These are phyloP conservation scores for Scalopus aquaticus DNA, from an alignment of 2,113 vertebrate genomes.

Conservation along the genomic window DNA sequence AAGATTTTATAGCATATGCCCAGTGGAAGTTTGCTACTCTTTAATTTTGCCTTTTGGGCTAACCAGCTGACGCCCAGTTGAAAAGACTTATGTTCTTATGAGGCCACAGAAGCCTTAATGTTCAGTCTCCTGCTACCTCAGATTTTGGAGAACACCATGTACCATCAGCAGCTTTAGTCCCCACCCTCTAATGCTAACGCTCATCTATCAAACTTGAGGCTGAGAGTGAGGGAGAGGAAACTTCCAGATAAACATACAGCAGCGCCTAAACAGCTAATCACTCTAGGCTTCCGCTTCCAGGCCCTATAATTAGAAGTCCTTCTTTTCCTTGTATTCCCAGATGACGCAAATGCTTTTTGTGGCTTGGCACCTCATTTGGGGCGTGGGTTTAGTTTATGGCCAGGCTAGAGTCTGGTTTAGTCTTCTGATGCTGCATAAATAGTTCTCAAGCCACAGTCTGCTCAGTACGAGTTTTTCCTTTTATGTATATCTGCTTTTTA, in stretches of 20 bases:
- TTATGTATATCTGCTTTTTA: conserved; percentile 85
- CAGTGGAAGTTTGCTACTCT: conserved; percentile 89
- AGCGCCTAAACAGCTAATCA: conserved; percentile 98
- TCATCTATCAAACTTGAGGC: conserved; percentile 90
- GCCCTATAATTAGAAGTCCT: conserved; percentile 99
- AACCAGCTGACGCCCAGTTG: conserved; percentile 94
- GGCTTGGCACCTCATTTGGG: conserved; percentile 99
- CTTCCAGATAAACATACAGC: conserved; percentile 99
- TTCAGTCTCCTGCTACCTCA: conserved; percentile 81
- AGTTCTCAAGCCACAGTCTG: conserved; percentile 93
- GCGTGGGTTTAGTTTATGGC: conserved; percentile 98
- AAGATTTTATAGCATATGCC: conserved; percentile 87
- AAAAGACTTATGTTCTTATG: conserved; percentile 92
- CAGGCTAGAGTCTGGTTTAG: conserved; percentile 93
- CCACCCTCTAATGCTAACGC: conserved; percentile 85
- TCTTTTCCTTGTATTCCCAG: conserved; percentile 97
- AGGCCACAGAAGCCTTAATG: conserved; percentile 91
- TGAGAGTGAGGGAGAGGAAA: conserved; percentile 92
- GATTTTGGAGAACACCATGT: conserved; percentile 88
- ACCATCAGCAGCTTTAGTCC: conserved; percentile 87
- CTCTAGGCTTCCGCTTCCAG: conserved; percentile 97
- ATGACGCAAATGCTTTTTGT: conserved; percentile 99
- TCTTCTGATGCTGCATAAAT: conserved; percentile 98
- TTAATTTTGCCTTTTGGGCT: conserved; percentile 92
- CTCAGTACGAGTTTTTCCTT: conserved; percentile 87